These are phyloP conservation scores for Anguilla japonica DNA, from an alignment of 2,113 vertebrate genomes.

Conservation along the genomic window DNA sequence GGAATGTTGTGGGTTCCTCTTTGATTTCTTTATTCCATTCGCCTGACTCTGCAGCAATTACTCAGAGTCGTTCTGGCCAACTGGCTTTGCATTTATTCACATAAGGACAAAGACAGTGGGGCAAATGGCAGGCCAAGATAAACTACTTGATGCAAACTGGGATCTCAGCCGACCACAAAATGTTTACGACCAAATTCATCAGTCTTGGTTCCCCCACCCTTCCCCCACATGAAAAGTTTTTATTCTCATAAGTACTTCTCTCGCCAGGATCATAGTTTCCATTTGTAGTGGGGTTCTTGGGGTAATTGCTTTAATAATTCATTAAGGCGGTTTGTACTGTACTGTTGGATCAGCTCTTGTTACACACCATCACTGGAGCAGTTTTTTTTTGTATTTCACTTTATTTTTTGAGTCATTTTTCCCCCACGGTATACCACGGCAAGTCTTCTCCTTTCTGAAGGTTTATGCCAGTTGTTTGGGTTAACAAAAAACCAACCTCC, in stretches of 20 bases:
- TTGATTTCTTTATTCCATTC: neutral
- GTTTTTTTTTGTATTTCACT: neutral
- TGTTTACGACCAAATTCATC: constrained; percentile 47
- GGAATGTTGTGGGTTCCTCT: constrained; percentile 17
- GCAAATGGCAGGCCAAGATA: constrained; percentile 44
- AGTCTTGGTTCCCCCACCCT: constrained; percentile 23
- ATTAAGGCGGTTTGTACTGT: constrained; percentile 34
- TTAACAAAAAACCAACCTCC: neutral
- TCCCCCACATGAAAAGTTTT: constrained; percentile 34
- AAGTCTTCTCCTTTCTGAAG: neutral
- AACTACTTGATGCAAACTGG: constrained; percentile 41
- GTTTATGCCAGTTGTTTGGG: constrained; percentile 7
- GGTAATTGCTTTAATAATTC: constrained; percentile 54
- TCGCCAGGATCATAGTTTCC: constrained; percentile 48
- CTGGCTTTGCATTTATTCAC: constrained; percentile 29
- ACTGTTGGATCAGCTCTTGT: neutral
- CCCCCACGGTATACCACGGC: neutral
- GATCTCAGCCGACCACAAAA: constrained; percentile 46
- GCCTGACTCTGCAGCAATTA: neutral
- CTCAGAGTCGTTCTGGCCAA: neutral
- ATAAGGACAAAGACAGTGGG: constrained; percentile 36
- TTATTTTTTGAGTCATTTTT: neutral
- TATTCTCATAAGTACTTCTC: constrained; percentile 30
- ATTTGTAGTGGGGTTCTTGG: constrained; percentile 37
- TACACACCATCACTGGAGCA: neutral